These are phyloP conservation scores for Temnothorax nylanderi DNA, from an alignment of 1,140 invertebrate species.

Conservation along the genomic window DNA sequence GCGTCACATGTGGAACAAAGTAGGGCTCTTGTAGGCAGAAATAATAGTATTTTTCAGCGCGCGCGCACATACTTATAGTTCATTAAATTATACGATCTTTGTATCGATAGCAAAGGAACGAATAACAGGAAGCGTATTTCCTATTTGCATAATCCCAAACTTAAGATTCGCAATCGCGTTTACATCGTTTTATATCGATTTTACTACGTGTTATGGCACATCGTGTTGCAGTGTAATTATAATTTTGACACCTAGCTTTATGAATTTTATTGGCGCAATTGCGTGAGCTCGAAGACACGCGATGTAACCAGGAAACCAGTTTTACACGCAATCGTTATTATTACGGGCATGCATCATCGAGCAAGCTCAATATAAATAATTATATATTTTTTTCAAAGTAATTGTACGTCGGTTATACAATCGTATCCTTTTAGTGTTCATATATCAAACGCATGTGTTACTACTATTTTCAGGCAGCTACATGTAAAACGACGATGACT, in stretches of 20 bases:
- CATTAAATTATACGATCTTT: background rate
- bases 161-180: background rate
- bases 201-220: background rate
- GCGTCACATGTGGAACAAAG: background rate
- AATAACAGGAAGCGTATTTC: background rate
- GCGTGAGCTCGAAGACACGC: background rate
- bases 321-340: constrained; percentile 17
- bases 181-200: constrained; percentile 1
- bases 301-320: constrained; percentile 23
- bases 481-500: constrained; percentile 29
- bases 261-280: constrained; percentile 22
- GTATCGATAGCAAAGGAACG: background rate
- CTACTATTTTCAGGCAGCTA: constrained; percentile 41
- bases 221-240: background rate
- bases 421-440: background rate
- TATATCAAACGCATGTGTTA: background rate
- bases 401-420: background rate
- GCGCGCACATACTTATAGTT: background rate
- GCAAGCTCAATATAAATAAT: constrained; percentile 8
- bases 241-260: constrained; percentile 32
- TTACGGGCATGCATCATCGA: constrained; percentile 26
- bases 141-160: background rate
- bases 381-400: background rate
- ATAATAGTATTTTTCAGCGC: background rate
- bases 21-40: background rate